Evolutionary conservation across 2,113 vertebrate genomes (phyloP).

Genomic region (Erpornis zantholeuca): DNA sequence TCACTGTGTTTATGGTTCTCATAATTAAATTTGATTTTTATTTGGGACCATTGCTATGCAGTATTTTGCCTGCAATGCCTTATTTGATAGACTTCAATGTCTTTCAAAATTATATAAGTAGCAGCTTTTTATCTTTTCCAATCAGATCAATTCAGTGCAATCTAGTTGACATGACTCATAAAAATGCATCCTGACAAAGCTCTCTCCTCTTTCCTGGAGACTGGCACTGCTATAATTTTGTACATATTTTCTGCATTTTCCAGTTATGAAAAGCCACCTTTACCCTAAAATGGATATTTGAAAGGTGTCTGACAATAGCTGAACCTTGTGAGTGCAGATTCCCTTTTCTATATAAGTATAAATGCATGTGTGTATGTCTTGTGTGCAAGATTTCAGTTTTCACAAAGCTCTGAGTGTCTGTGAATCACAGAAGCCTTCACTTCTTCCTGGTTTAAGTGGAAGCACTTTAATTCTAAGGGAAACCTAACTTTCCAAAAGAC

Average conservation of each 20-base stretch:
- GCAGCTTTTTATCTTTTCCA: background rate
- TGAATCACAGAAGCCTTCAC: background rate
- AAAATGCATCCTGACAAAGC: background rate
- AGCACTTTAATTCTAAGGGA: background rate
- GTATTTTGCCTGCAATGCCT: background rate
- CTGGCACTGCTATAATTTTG: background rate
- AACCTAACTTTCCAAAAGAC: background rate
- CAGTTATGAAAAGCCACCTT: background rate
- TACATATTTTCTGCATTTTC: background rate
- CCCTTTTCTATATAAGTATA: accelerated
- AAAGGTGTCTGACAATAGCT: background rate
- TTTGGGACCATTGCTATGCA: background rate
- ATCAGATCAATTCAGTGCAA: background rate
- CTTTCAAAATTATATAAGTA: background rate
- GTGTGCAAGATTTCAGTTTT: background rate
- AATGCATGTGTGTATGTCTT: background rate
- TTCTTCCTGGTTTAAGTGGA: background rate
- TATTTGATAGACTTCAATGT: background rate
- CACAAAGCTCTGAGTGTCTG: background rate
- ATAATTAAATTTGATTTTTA: background rate
- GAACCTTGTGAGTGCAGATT: background rate
- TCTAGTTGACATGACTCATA: background rate
- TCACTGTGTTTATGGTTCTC: background rate
- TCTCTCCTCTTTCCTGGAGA: background rate
- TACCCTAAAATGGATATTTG: background rate